These are phyloP conservation scores for Cylloceria caligata DNA, from an alignment of 2,888 invertebrate species.

Conservation along the genomic window DNA sequence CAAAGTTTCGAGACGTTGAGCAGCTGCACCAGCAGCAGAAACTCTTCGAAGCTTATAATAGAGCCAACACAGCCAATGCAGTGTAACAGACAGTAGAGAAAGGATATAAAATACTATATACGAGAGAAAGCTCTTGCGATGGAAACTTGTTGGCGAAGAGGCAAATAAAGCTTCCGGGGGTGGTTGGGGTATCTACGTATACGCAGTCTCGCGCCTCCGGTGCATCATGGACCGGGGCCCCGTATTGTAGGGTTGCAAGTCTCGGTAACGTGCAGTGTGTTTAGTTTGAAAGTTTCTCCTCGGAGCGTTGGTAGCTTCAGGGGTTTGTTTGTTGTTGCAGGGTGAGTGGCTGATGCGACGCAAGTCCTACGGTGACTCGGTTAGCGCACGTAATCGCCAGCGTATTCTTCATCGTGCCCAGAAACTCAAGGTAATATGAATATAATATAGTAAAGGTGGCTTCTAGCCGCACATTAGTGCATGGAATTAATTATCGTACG, in stretches of 20 bases:
- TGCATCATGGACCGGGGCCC: slow-evolving; percentile 10
- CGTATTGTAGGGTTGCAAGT: slow-evolving; percentile 10
- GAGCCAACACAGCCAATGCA: not conserved
- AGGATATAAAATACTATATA: slow-evolving; percentile 14
- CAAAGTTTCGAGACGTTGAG: slow-evolving; percentile 1
- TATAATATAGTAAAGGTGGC: slow-evolving; percentile 20
- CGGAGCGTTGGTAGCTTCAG: slow-evolving; percentile 42
- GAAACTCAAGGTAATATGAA: slow-evolving; percentile 73
- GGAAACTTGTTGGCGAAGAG: slow-evolving; percentile 53
- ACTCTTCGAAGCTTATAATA: not conserved
- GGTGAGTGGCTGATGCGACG: slow-evolving; percentile 78
- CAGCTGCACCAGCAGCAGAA: not conserved
- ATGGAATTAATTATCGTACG: too few relatives aligned
- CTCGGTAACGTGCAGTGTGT: slow-evolving; percentile 57
- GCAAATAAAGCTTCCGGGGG: slow-evolving; percentile 40
- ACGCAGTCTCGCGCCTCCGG: slow-evolving; percentile 14
- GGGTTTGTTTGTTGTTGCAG: slow-evolving; percentile 79
- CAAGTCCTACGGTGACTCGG: slow-evolving; percentile 78
- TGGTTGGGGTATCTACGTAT: slow-evolving; percentile 6
- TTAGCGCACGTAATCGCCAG: slow-evolving; percentile 76
- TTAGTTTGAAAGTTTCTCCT: slow-evolving; percentile 74
- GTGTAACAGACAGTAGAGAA: slow-evolving; percentile 20
- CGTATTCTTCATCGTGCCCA: slow-evolving; percentile 71
- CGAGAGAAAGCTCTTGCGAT: slow-evolving; percentile 22
- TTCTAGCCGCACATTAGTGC: not conserved